These are phyloP conservation scores for Drosophila fulvimacula DNA, from an alignment of 2,888 invertebrate species.

Conservation along the genomic window DNA sequence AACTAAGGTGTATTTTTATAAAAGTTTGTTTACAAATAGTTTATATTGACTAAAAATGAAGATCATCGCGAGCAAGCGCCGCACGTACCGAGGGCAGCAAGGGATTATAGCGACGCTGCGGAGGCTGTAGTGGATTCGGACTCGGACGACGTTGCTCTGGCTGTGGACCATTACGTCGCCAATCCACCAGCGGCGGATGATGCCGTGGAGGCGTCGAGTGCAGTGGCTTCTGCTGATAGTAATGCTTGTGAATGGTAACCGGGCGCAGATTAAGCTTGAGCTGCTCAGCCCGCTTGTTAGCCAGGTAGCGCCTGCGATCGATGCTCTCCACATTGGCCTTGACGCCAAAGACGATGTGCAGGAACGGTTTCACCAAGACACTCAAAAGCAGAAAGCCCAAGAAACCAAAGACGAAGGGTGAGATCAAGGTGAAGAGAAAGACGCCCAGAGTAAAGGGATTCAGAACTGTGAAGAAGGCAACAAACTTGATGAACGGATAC, in stretches of 20 bases:
- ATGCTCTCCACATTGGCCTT: slow-evolving; percentile 74
- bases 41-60: slow-evolving; percentile 1
- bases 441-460: slow-evolving; percentile 82
- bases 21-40: slow-evolving; percentile 14
- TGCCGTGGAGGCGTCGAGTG: slow-evolving; percentile 50
- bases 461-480: slow-evolving; percentile 82
- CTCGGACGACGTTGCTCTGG: neutral
- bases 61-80: slow-evolving; percentile 5
- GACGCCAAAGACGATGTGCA: slow-evolving; percentile 78
- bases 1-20: too few species aligned
- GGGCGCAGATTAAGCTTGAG: slow-evolving; percentile 72
- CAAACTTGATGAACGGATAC: slow-evolving; percentile 80
- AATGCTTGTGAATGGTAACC: slow-evolving; percentile 82
- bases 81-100: slow-evolving; percentile 47
- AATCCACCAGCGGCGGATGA: slow-evolving; percentile 48
- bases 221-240: slow-evolving; percentile 70
- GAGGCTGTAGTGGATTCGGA: neutral
- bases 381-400: slow-evolving; percentile 78
- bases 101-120: slow-evolving; percentile 47
- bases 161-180: slow-evolving; percentile 39
- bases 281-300: slow-evolving; percentile 65
- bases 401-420: slow-evolving; percentile 80
- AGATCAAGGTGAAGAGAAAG: slow-evolving; percentile 78
- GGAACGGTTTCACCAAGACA: slow-evolving; percentile 76
- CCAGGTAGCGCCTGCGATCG: slow-evolving; percentile 60